Base-by-base conservation (phyloP, 2,888 invertebrate genomes). In the Philopedon plagiatum region DNA sequence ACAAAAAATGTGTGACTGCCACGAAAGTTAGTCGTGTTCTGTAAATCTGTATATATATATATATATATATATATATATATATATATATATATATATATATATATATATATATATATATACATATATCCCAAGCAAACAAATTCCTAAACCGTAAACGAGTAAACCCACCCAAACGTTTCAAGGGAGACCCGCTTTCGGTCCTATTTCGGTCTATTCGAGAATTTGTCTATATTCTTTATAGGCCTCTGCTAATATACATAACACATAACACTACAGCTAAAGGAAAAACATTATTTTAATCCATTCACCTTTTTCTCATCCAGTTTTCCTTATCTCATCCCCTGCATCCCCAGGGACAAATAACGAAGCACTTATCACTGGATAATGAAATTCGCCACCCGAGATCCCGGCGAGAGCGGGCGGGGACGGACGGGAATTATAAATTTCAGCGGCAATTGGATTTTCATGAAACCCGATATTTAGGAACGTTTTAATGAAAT, bases 381-480 rank as follows among this genome's bases (percentile, higher is more conserved):
- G 60, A 80, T 81, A 81, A 82, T 81, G 80, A 80, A 81, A 81
- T 81, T 81, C 80, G 80, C 80, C 78, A 79, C 77, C 76, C 76
- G 80, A 81, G 41, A 41, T 11, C 15, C 23, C 76, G 79, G 77
- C 79, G 76, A n/a, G n/a, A n/a, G n/a, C n/a, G n/a, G n/a, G n/a
- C n/a, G n/a, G n/a, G n/a, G n/a, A 79, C 79, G 26, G 60, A 39
- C 41, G 54, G 62, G 71, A 82, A 83, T 83, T 82, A 82, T 81
- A 82, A 82, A 82, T 82, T 82, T 82, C 81, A 78, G 78, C 79
- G 78, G 66, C 82, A 82, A 82, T 82, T 81, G 82, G 81, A 80
- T 82, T 82, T 51, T 81, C 79, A 19, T 32, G 71, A 71, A 64
- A 71, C 58, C 51, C 49, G 63, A 71, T 44, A 64, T 23, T 29